Conservation (phyloP, 2,113 vertebrate genomes). For the Scolopax mira region DNA sequence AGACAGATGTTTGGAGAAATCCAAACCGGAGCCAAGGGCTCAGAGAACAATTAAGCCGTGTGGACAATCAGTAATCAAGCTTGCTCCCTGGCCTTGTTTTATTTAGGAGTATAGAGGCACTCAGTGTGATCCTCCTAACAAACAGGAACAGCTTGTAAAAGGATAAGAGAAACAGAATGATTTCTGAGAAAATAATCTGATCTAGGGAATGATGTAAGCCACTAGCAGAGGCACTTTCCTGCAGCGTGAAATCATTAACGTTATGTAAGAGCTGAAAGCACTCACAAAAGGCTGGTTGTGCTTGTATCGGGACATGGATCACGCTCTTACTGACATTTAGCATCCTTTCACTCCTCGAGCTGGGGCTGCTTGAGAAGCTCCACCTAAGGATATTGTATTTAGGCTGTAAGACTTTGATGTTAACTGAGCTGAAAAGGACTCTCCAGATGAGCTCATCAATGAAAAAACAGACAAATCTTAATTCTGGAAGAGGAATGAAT, state of each 20-base stretch:
- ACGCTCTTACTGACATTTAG: neutral
- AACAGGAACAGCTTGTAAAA: slow-evolving; percentile 52
- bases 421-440: neutral
- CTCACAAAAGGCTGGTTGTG: neutral
- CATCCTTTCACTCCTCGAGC: neutral
- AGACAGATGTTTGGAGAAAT: neutral
- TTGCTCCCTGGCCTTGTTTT: slow-evolving; percentile 26
- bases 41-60: neutral
- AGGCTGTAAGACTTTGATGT: neutral
- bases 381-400: neutral
- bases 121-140: slow-evolving; percentile 25
- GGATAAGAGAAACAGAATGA: slow-evolving; percentile 43
- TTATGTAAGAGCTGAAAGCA: slow-evolving; percentile 41
- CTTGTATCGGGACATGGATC: neutral
- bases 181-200: slow-evolving; percentile 60
- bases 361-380: neutral
- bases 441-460: neutral
- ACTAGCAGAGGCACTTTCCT: neutral
- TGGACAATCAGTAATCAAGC: slow-evolving; percentile 14
- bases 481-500: neutral
- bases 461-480: neutral
- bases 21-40: neutral
- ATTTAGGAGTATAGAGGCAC: slow-evolving; percentile 20
- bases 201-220: slow-evolving; percentile 2
- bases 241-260: neutral